Evolutionary conservation across 2,888 invertebrate genomes (phyloP).

Genomic region (Conchocele bisecta): DNA sequence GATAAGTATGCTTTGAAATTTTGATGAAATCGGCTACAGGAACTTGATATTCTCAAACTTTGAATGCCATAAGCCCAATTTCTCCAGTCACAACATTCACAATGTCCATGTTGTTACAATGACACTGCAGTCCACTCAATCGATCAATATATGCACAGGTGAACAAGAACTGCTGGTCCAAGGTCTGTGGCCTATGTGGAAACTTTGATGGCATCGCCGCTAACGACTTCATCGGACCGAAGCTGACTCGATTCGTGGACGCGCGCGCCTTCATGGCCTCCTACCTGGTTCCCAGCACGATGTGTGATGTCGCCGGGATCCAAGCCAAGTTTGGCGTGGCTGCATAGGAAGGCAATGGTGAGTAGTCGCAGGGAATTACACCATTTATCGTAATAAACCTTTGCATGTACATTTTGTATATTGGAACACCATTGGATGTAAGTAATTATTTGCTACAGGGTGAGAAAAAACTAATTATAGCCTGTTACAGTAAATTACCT

Average conservation of each 20-base stretch:
- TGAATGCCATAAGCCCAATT: too few relatives aligned
- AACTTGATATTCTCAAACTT: too few relatives aligned
- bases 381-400: too few relatives aligned
- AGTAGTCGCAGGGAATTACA: too few relatives aligned
- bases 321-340: slow-evolving; percentile 34
- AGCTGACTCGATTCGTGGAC: slow-evolving; percentile 25
- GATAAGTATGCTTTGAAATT: background rate
- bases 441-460: too few relatives aligned
- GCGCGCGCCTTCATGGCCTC: slow-evolving; percentile 42
- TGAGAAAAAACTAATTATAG: too few relatives aligned
- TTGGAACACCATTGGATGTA: too few relatives aligned
- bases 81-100: too few relatives aligned
- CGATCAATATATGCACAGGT: slow-evolving; percentile 33
- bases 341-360: too few relatives aligned
- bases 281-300: slow-evolving; percentile 45
- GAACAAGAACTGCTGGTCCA: slow-evolving; percentile 36
- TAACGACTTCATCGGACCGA: slow-evolving; percentile 46
- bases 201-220: slow-evolving; percentile 38
- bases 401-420: too few relatives aligned
- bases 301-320: slow-evolving; percentile 45
- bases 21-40: background rate
- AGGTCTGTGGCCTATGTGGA: slow-evolving; percentile 63
- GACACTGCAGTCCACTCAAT: too few relatives aligned
- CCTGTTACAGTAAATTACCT: too few relatives aligned
- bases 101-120: background rate